Conservation (phyloP, 1,140 invertebrate genomes). For the Galendromus occidentalis region DNA sequence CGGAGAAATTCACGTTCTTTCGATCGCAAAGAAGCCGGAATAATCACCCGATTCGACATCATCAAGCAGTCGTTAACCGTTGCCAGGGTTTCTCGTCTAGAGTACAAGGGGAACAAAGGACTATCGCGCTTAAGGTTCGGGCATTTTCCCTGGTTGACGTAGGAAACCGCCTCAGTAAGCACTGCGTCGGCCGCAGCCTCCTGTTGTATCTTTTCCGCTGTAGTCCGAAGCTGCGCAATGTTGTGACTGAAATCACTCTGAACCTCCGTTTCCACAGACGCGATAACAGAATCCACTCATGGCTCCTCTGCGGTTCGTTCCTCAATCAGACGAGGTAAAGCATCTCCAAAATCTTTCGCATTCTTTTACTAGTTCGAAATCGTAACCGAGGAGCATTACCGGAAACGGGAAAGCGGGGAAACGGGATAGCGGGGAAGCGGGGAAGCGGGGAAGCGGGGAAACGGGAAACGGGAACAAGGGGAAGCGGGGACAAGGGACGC, state of each 20-base stretch:
- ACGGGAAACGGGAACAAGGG: too few species aligned
- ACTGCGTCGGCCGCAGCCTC: not conserved
- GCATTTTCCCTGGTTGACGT: not conserved
- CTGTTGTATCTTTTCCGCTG: not conserved
- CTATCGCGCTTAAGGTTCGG: not conserved
- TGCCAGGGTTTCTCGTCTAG: not conserved
- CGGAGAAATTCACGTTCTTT: slow-evolving; percentile 21
- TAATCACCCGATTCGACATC: slow-evolving; percentile 15
- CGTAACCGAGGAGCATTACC: not conserved
- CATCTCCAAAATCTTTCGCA: slow-evolving; percentile 18
- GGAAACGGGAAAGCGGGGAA: too few species aligned
- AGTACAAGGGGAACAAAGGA: not conserved
- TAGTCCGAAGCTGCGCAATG: not conserved
- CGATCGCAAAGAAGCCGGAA: slow-evolving; percentile 20
- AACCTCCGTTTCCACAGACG: not conserved
- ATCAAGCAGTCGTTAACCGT: not conserved
- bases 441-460: too few species aligned
- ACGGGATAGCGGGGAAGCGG: too few species aligned
- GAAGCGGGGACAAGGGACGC: too few species aligned
- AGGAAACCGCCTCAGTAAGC: not conserved
- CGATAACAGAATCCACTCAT: not conserved
- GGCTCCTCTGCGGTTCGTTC: not conserved
- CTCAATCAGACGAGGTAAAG: slow-evolving; percentile 14
- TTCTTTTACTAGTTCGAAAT: too few species aligned
- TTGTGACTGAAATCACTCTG: not conserved